A percentile compares a stretch with the other conserved stretches of the same genome.
Evolutionary conservation across 2,113 vertebrate genomes (phyloP).

Genomic region (Pseudorectes ferrugineus): DNA sequence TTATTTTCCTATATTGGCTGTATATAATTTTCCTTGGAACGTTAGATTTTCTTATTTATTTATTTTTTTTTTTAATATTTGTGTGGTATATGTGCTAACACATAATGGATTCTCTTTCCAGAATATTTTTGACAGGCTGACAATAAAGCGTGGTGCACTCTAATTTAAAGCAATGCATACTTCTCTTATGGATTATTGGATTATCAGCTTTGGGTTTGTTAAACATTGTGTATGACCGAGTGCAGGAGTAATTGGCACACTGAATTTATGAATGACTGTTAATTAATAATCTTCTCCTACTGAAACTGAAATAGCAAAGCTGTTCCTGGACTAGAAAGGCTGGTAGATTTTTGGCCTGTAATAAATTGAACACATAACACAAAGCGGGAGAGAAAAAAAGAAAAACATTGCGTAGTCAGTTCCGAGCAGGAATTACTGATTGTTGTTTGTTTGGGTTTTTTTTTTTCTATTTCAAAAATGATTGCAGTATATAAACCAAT

Average conservation of each 20-base stretch:
- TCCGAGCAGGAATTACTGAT: background rate
- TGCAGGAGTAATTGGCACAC: background rate
- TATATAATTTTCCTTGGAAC: background rate
- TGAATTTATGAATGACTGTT: constrained; percentile 16
- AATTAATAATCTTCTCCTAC: background rate
- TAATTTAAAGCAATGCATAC: background rate
- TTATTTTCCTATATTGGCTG: background rate
- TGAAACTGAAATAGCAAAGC: constrained; percentile 16
- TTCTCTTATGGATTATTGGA: constrained; percentile 7
- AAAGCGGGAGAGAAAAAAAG: background rate
- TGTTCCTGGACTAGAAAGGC: constrained; percentile 1
- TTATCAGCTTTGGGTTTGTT: background rate
- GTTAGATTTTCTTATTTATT: background rate
- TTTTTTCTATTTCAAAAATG: background rate
- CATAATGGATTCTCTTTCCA: background rate
- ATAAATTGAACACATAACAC: background rate
- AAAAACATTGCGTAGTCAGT: background rate
- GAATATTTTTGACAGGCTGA: background rate
- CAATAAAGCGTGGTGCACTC: background rate
- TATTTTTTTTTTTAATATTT: background rate
- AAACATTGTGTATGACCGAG: background rate
- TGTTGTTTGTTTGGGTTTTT: rapidly evolving
- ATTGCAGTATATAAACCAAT: background rate
- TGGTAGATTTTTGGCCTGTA: background rate
- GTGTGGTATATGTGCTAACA: background rate